Evolutionary conservation across 1,140 invertebrate genomes (phyloP), one percentile per base, ranked within the genome.

Genomic region (Ceratoteleas bidentatus): DNA sequence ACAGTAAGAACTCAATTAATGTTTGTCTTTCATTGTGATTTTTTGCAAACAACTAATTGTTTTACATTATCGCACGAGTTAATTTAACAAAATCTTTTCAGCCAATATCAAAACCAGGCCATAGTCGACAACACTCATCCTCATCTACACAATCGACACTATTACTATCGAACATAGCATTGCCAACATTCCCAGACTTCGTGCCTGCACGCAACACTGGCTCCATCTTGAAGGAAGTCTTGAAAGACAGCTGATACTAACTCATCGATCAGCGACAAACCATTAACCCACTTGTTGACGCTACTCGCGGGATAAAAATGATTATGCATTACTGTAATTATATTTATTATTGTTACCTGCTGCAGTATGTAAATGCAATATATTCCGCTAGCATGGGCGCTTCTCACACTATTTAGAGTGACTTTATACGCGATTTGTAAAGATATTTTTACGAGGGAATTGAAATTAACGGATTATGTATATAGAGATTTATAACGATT

Each of bases 221-320:
- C 80, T 94, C 94, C 4, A 94, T 95, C 85, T 87, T 95, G 34
- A 95, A 95, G 88, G 94, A 95, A 89, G 94, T 95, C 16, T 87
- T 95, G 11, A 94, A 93, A 81, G 94, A 95, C 78, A 93, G 93
- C 77, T 94, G 93, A 94, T 93, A 90, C 85, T 91, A 86, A 86
- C 56, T 57, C 36, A 6, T 40, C 36, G 10, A 6, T 40, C 36
- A 40, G 10, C 10, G 7, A 11, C 7, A 40, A 8, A 40, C 36
- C 36, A 11, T 8, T 16, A 50, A 14, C 16, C 14, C 45, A 4
- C 13, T 50, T 16, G 13, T 50, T 50, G 8, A n/a, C 2, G 45
- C 13, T 6, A 50, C 15, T 24, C 14, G 49, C 7, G 8, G 6
- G 0, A n/a, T n/a, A 6, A n/a, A 50, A 50, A 24, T n/a, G 14